These are phyloP conservation scores for Euwallacea similis DNA, from an alignment of 1,140 invertebrate genomes.

Conservation along the genomic window DNA sequence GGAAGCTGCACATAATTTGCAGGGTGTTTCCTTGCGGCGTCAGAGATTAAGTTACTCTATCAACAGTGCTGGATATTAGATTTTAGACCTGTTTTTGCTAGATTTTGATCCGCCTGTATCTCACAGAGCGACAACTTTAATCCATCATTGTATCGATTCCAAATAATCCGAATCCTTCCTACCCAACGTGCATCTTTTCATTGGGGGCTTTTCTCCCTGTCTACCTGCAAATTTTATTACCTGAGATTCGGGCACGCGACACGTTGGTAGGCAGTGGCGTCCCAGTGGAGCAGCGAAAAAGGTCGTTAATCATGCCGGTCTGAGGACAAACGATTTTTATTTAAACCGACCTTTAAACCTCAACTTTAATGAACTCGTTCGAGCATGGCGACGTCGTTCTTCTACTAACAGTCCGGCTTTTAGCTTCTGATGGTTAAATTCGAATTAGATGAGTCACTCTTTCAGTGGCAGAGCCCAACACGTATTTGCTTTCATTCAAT, in stretches of 20 bases:
- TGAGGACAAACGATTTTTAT: background rate
- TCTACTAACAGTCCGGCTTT: constrained; percentile 9
- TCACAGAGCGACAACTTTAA: too few species aligned
- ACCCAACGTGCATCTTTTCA: background rate
- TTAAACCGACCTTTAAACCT: background rate
- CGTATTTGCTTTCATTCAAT: constrained; percentile 7
- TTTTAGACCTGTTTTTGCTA: background rate
- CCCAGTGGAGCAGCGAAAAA: background rate
- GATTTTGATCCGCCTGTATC: too few species aligned
- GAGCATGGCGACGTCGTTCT: background rate
- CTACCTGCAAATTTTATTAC: constrained; percentile 7
- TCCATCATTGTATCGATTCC: too few species aligned
- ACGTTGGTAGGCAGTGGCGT: background rate
- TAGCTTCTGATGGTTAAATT: constrained; percentile 16
- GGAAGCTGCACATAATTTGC: constrained; percentile 7
- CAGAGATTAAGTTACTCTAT: constrained; percentile 4
- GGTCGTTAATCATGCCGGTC: too few species aligned
- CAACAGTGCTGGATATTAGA: background rate
- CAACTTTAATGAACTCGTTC: constrained; percentile 7
- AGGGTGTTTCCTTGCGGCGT: constrained; percentile 1
- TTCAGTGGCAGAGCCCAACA: constrained; percentile 3
- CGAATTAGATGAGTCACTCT: constrained; percentile 19
- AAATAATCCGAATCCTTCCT: too few species aligned
- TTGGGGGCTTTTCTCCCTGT: background rate
- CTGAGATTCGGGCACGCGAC: background rate